Evolutionary conservation across 2,888 invertebrate genomes (phyloP), one percentile per base, ranked within the genome.

Genomic region (Lottia gigantea): DNA sequence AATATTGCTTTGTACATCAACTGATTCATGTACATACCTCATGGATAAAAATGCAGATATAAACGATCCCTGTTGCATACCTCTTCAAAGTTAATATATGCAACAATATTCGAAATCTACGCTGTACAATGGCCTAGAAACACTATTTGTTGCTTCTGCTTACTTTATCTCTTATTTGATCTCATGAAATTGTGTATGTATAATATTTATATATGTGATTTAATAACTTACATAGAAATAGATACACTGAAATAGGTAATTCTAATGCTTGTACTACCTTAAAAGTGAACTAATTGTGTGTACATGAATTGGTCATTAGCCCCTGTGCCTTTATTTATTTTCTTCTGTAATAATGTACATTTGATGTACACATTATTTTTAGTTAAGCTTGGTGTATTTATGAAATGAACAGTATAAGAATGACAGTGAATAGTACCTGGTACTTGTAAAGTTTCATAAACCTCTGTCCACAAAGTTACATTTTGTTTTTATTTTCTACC

Each of bases 361-460:
- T 61, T 74, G 71, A 80, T 80, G 80, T 76, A 76, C 77, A 71
- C 47, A 70, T 63, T 69, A 74, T 70, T 72, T 70, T 74, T 76
- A 80, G 77, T 75, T 74, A 67, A 73, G 76, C 78, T 81, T 79
- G 72, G 71, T 79, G 81, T 81, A 81, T 80, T 81, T 80, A 79
- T 78, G 71, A 73, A 74, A 79, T 81, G 78, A 75, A 12, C 55
- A 69, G 25, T 68, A 68, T 64, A 45, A 68, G 55, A 55, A 76
- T 80, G 80, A 76, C 76, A 77, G 80, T 76, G 76, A 77, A 76
- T 75, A 77, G 81, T 81, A 81, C 81, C 76, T 79, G 80, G 81
- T 81, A 81, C 81, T 79, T 78, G 80, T 79, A 81, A 78, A 81
- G 66, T 81, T 81, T 77, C 80, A 81, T 81, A 81, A 81, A 81